These are phyloP conservation scores for Rynchops niger DNA, from an alignment of 2,113 vertebrate species.

Conservation along the genomic window DNA sequence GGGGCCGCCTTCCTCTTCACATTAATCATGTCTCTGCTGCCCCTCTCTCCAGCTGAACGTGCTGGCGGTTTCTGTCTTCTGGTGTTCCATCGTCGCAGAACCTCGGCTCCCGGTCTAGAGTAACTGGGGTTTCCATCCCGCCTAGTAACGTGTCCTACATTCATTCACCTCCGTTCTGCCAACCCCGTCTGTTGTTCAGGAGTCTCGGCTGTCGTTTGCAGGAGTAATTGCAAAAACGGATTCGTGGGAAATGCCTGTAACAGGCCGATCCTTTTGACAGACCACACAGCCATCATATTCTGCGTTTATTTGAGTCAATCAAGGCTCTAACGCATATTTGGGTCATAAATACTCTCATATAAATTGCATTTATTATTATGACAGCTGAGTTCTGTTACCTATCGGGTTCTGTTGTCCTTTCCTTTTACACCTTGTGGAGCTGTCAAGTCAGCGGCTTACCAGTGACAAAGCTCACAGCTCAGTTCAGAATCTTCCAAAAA, in stretches of 20 bases:
- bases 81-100: background rate
- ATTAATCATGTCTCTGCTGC: background rate
- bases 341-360: constrained; percentile 37
- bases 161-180: background rate
- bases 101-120: background rate
- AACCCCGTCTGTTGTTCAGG: background rate
- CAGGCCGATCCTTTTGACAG: constrained; percentile 27
- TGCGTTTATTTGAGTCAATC: constrained; percentile 54
- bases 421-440: constrained; percentile 14
- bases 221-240: constrained; percentile 32
- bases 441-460: constrained; percentile 34
- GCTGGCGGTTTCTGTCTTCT: background rate
- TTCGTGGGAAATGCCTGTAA: background rate
- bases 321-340: constrained; percentile 42
- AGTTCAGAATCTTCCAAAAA: constrained; percentile 14
- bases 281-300: background rate
- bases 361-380: constrained; percentile 37
- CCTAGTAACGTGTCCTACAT: background rate
- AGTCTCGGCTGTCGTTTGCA: background rate
- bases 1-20: background rate
- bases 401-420: constrained; percentile 9
- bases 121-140: background rate
- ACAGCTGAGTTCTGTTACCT: constrained; percentile 35
- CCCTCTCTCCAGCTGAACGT: fast-evolving
- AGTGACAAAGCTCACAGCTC: constrained; percentile 2